Evolutionary conservation across 2,113 vertebrate genomes (phyloP).

Genomic region (Festucalex cinctus): DNA sequence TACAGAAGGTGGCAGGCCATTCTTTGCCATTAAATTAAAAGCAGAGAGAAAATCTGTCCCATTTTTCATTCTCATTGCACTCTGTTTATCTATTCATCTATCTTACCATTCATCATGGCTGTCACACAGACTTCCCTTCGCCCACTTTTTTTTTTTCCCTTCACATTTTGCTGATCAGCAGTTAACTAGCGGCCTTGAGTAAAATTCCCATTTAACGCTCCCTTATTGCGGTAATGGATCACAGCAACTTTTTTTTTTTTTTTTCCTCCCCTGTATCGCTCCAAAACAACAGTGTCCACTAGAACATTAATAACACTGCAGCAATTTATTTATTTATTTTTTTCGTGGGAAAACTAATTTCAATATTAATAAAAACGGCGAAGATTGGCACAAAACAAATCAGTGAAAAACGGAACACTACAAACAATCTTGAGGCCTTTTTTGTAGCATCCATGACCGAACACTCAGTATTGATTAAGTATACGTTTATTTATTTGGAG

Average conservation of each 20-base stretch:
- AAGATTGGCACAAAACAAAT: no score
- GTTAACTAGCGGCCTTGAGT: conserved; percentile 8
- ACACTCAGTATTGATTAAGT: no score
- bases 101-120: conserved; percentile 33
- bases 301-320: conserved; percentile 2
- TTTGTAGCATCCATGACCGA: background rate
- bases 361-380: background rate
- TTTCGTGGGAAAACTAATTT: background rate
- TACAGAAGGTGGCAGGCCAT: conserved; percentile 32
- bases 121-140: conserved; percentile 25
- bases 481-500: no score
- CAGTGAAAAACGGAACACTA: background rate
- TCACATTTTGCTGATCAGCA: conserved; percentile 9
- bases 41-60: conserved; percentile 33
- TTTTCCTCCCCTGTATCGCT: background rate
- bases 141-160: background rate
- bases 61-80: conserved; percentile 36
- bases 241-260: background rate
- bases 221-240: background rate
- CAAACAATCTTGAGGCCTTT: background rate
- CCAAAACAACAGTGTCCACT: background rate
- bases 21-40: conserved; percentile 39
- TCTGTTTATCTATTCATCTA: conserved; percentile 39
- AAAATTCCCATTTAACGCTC: conserved; percentile 17
- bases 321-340: background rate